phyloP scores from a whole-genome alignment of 2,888 invertebrate genomes.

The Caenorhabditis sinica region DNA sequence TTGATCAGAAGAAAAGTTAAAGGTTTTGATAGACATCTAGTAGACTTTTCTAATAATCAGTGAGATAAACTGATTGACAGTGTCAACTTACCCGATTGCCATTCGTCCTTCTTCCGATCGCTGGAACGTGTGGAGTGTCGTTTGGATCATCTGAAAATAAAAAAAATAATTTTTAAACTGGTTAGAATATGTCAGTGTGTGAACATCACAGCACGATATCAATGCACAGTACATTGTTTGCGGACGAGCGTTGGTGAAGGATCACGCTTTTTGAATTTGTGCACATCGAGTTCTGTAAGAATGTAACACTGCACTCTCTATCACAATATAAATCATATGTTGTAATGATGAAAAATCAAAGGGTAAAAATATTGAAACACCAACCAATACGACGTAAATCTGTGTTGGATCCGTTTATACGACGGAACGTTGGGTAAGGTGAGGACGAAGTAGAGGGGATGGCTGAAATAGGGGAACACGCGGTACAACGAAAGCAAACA shows the following conservation, averaged over 20 bases:
- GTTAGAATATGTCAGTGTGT: background rate
- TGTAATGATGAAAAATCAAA: background rate
- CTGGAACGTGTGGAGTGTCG: slow-evolving; percentile 71
- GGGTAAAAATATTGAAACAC: slow-evolving; percentile 19
- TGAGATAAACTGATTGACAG: background rate
- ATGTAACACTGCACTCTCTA: slow-evolving; percentile 19
- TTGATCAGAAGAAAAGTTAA: slow-evolving; percentile 24
- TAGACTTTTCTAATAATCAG: slow-evolving; percentile 16
- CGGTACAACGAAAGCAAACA: background rate
- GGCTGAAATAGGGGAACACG: slow-evolving; percentile 48
- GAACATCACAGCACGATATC: slow-evolving; percentile 40
- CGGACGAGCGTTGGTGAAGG: slow-evolving; percentile 79
- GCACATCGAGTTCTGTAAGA: slow-evolving; percentile 76
- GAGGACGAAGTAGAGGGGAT: slow-evolving; percentile 45
- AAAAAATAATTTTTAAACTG: background rate
- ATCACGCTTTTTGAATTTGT: slow-evolving; percentile 76
- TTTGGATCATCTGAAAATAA: slow-evolving; percentile 71
- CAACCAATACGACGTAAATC: slow-evolving; percentile 67
- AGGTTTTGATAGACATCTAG: slow-evolving; percentile 4
- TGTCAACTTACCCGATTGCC: slow-evolving; percentile 41
- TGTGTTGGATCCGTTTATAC: slow-evolving; percentile 54
- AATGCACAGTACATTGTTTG: slow-evolving; percentile 75
- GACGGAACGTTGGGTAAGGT: slow-evolving; percentile 40
- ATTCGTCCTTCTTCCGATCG: slow-evolving; percentile 66
- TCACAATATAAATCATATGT: background rate